phyloP scores from a whole-genome alignment of 2,113 vertebrate species.

The Pseudopipra pipra region DNA sequence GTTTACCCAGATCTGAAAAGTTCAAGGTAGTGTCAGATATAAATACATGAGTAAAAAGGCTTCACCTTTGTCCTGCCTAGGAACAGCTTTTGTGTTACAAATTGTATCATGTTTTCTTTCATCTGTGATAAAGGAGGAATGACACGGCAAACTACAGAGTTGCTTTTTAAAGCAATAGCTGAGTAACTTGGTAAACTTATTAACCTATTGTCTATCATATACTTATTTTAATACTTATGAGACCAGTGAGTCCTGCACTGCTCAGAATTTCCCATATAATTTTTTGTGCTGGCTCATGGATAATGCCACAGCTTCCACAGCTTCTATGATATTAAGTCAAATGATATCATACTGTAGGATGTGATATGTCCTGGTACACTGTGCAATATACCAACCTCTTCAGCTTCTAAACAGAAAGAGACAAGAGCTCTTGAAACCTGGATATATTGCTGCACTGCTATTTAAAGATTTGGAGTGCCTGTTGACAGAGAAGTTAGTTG shows the following conservation, averaged over 20 bases:
- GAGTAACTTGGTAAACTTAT: background rate
- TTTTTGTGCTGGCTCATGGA: background rate
- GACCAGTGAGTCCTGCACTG: background rate
- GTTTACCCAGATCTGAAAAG: background rate
- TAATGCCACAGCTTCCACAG: background rate
- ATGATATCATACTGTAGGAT: background rate
- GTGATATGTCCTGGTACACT: background rate
- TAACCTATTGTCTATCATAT: too few species aligned
- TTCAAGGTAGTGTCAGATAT: background rate
- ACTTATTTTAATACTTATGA: background rate
- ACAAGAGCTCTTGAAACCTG: background rate
- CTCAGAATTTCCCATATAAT: background rate
- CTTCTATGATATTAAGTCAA: background rate
- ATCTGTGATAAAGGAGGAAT: background rate
- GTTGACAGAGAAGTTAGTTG: background rate
- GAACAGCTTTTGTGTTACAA: background rate
- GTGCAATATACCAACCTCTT: background rate
- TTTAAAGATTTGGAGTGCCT: background rate
- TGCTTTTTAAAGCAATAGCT: background rate
- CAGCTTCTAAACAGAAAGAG: background rate
- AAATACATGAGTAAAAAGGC: background rate
- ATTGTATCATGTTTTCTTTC: background rate
- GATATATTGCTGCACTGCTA: background rate
- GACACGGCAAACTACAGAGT: background rate
- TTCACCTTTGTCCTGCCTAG: background rate